phyloP scores from a whole-genome alignment of 2,888 invertebrate genomes.

The Meiosimyza platycephala region DNA sequence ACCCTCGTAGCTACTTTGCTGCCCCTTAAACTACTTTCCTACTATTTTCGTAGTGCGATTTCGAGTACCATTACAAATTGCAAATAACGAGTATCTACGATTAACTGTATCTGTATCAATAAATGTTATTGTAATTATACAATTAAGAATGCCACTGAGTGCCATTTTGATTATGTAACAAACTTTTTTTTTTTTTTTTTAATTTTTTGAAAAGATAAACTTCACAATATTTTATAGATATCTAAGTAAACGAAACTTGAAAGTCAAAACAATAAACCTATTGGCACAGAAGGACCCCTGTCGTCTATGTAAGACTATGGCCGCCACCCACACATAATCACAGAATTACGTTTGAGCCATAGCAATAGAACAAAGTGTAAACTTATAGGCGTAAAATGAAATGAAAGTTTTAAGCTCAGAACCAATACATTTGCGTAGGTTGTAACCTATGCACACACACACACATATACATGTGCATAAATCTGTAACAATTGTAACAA shows the following conservation, averaged over 20 bases:
- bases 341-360: background rate
- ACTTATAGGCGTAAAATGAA: too few species aligned
- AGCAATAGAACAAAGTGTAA: too few species aligned
- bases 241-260: background rate
- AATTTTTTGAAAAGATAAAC: background rate
- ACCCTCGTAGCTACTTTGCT: background rate
- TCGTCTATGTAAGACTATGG: too few species aligned
- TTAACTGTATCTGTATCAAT: constrained; percentile 4
- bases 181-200: constrained; percentile 16
- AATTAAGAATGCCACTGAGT: constrained; percentile 27
- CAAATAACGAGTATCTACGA: background rate
- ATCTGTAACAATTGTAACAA: too few species aligned
- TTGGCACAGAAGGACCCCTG: too few species aligned
- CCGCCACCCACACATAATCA: too few species aligned
- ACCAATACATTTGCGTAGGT: too few species aligned
- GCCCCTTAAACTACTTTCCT: background rate
- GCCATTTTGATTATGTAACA: constrained; percentile 32
- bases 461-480: too few species aligned
- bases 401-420: too few species aligned
- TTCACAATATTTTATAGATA: background rate
- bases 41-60: background rate
- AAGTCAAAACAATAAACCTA: background rate
- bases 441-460: too few species aligned
- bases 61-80: background rate
- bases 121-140: background rate